Conservation (phyloP, 2,797 vertebrate species). For the Otus scops region DNA sequence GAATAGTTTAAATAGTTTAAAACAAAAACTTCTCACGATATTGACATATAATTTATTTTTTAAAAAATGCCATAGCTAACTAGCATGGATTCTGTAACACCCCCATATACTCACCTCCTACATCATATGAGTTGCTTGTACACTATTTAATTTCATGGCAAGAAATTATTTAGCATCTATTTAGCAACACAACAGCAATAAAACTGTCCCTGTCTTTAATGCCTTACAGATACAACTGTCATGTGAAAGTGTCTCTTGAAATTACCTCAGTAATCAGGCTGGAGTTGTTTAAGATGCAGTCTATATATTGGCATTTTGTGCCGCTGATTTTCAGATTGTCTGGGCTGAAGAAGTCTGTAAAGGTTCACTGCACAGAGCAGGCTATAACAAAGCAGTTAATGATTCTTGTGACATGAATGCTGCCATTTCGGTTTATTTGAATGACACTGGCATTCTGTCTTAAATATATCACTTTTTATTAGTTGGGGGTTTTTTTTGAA, state of each 20-base stretch:
- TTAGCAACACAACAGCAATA: not conserved
- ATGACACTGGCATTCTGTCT: constrained; percentile 11
- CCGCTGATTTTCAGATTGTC: constrained; percentile 15
- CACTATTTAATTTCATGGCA: not conserved
- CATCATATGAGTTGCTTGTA: not conserved
- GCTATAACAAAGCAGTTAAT: constrained; percentile 56
- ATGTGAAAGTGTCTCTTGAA: not conserved
- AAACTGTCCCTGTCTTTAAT: not conserved
- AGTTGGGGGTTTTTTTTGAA: not conserved
- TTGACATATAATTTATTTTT: not conserved
- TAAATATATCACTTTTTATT: constrained; percentile 38
- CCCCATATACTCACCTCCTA: not conserved
- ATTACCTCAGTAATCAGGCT: not conserved
- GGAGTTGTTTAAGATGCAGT: not conserved
- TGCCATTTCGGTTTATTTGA: constrained; percentile 49
- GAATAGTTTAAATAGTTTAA: not conserved
- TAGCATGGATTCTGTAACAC: not conserved
- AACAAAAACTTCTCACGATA: not conserved
- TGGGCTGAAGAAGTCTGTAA: constrained; percentile 29
- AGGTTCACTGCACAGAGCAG: constrained; percentile 38
- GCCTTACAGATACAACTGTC: not conserved
- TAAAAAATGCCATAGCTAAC: not conserved
- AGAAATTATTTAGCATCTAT: not conserved
- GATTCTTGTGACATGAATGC: constrained; percentile 20
- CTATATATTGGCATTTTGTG: not conserved